Evolutionary conservation across 1,140 invertebrate species (phyloP).

Genomic region (Diprion similis): DNA sequence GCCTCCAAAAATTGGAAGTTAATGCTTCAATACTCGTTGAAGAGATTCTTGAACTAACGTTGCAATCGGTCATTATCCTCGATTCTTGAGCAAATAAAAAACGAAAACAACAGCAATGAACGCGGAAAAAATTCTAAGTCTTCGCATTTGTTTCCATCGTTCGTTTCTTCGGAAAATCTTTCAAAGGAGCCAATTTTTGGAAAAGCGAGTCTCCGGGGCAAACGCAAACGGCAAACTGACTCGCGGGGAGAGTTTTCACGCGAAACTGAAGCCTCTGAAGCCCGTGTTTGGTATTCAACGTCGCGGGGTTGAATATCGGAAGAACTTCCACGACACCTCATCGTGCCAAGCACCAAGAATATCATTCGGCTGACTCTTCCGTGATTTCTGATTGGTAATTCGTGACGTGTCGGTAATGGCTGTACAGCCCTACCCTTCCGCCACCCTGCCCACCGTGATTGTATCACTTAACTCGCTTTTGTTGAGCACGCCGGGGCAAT

Average conservation of each 20-base stretch:
- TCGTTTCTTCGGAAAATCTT: not conserved
- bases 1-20: too few relatives aligned
- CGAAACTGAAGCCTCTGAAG: not conserved
- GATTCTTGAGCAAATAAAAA: too few relatives aligned
- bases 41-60: too few relatives aligned
- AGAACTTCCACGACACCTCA: not conserved
- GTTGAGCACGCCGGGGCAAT: too few relatives aligned
- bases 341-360: slow-evolving; percentile 5
- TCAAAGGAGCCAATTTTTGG: not conserved
- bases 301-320: not conserved
- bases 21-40: too few relatives aligned
- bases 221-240: too few relatives aligned
- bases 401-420: slow-evolving; percentile 4
- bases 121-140: too few relatives aligned
- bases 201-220: not conserved
- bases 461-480: too few relatives aligned
- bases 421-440: not conserved
- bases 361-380: slow-evolving; percentile 1
- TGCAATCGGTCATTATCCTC: too few relatives aligned
- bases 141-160: too few relatives aligned
- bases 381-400: slow-evolving; percentile 7
- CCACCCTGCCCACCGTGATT: not conserved
- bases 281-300: not conserved
- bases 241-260: not conserved
- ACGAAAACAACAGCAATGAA: too few relatives aligned